Evolutionary conservation across 2,113 vertebrate species (phyloP), one percentile per base, ranked within the genome.

Genomic region (Bungarus multicinctus): DNA sequence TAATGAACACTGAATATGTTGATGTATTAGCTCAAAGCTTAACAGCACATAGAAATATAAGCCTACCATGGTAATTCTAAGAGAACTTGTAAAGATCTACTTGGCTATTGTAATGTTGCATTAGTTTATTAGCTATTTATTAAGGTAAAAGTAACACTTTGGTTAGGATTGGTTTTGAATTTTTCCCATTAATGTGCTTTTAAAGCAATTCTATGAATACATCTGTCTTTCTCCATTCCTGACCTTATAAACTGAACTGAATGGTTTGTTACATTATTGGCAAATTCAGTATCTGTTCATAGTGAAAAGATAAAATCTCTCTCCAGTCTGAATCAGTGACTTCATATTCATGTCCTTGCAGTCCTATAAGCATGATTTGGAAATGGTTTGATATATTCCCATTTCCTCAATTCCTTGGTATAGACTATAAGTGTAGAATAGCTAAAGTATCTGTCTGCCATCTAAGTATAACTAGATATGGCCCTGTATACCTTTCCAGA

Each of bases 121-220:
- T 85, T 85, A 47, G 2, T 91, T 93, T 94, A 0, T 0, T 57
- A 86, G 85, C 87, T 92, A 90, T 91, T 90, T 95, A 91, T 87
- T 64, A 86, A 90, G 55, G 74, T 95, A n/a, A 60, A 90, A 94
- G 93, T 95, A 2, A 92, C 89, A 22, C 7, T 81, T 81, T 4
- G 74, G 34, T 81, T 43, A 81, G 18, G 34, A 20, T 43, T 43
- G n/a, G 74, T 81, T 81, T 81, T 43, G 34, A 18, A 81, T 81
- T 81, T 39, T 81, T 81, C 74, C 7, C 74, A 81, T 34, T 81
- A 81, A 81, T 81, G 7, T 43, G 18, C 34, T 22, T 81, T 81
- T 81, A 3, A 96, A 96, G 95, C 58, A 81, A 74, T 81, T 81
- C 69, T 39, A 81, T 3, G 3, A 81, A 22, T 39, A 81, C 34